phyloP scores from a whole-genome alignment of 2,113 vertebrate species.

The Hemichromis elongatus region DNA sequence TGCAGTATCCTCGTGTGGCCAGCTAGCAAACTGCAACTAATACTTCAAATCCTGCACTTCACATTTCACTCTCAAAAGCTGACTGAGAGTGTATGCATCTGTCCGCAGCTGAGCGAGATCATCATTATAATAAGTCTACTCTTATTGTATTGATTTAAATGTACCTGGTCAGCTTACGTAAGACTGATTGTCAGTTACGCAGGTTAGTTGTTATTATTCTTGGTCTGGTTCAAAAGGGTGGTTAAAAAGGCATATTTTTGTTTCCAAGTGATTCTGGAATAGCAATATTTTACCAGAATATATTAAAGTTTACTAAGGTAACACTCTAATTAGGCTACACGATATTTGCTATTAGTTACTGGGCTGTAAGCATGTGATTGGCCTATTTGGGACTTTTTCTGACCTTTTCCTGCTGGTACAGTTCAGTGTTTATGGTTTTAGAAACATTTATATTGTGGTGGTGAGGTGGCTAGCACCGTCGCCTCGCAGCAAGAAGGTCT shows the following conservation, averaged over 20 bases:
- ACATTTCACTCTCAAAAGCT: neutral
- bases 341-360: neutral
- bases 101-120: neutral
- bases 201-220: neutral
- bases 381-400: too few relatives aligned
- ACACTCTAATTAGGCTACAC: neutral
- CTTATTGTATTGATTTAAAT: neutral
- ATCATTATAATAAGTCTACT: neutral
- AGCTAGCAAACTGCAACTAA: constrained; percentile 31
- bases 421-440: neutral
- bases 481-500: neutral
- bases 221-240: neutral
- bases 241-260: too few relatives aligned
- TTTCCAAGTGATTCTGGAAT: neutral
- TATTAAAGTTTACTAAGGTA: neutral
- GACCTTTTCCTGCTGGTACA: neutral
- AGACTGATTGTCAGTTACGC: neutral
- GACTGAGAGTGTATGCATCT: neutral
- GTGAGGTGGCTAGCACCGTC: neutral
- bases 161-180: fast-evolving
- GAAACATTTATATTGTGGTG: neutral
- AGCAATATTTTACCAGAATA: fast-evolving
- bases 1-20: constrained; percentile 54
- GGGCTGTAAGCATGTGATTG: neutral
- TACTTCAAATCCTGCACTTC: neutral